phyloP scores from a whole-genome alignment of 1,140 invertebrate species.

The Macrobrachium nipponense region DNA sequence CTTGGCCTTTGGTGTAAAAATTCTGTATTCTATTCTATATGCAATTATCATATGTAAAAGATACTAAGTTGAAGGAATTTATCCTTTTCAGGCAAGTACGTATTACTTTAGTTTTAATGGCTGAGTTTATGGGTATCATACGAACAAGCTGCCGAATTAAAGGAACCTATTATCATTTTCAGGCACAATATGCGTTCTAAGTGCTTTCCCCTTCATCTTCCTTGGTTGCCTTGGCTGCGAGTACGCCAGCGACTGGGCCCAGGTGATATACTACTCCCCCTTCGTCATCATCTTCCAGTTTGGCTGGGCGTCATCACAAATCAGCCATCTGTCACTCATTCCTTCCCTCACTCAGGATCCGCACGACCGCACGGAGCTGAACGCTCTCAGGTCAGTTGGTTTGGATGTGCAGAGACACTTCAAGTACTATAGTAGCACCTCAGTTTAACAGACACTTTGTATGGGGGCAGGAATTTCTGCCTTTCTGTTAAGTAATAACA shows the following conservation, averaged over 20 bases:
- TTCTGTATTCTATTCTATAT: too few relatives aligned
- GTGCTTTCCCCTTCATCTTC: conserved; percentile 92
- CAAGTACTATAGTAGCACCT: too few relatives aligned
- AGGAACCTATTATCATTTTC: conserved; percentile 63
- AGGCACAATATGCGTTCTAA: conserved; percentile 80
- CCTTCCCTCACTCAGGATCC: conserved; percentile 76
- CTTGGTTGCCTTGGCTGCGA: conserved; percentile 81
- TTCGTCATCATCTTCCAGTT: conserved; percentile 97
- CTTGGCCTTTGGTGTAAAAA: too few relatives aligned
- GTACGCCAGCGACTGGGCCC: conserved; percentile 69
- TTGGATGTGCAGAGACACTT: neutral
- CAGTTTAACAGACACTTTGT: too few relatives aligned
- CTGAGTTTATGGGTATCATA: too few relatives aligned
- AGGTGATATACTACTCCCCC: conserved; percentile 87
- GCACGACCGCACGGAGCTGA: conserved; percentile 85
- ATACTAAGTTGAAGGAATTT: too few relatives aligned
- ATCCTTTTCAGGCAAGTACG: too few relatives aligned
- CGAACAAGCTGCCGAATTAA: too few relatives aligned
- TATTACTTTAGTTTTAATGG: too few relatives aligned
- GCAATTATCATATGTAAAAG: too few relatives aligned
- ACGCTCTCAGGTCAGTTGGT: conserved; percentile 80
- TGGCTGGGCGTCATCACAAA: conserved; percentile 95
- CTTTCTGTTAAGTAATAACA: too few relatives aligned
- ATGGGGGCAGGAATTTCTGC: conserved; percentile 66
- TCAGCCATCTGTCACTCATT: conserved; percentile 88